phyloP scores from a whole-genome alignment of 2,113 vertebrate species.

The Hydrochoerus hydrochaeris region DNA sequence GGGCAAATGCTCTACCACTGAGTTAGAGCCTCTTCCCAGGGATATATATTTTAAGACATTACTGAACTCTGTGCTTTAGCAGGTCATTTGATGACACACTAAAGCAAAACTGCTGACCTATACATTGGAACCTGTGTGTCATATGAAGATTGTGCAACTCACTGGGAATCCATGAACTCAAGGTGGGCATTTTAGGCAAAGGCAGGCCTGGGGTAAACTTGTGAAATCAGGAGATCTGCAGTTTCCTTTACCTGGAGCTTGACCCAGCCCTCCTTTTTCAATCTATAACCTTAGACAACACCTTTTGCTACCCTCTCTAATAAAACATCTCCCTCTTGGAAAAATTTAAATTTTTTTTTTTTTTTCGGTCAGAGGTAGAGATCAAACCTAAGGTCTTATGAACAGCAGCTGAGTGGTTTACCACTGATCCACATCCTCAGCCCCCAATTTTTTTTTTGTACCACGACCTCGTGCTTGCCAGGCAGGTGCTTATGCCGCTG shows the following conservation, averaged over 20 bases:
- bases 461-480: too few relatives aligned
- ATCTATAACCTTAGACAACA: background rate
- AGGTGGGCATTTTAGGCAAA: background rate
- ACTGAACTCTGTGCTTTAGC: background rate
- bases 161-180: background rate
- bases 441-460: too few relatives aligned
- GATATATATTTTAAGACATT: background rate
- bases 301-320: background rate
- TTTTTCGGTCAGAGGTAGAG: background rate
- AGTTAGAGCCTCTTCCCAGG: background rate
- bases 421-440: background rate
- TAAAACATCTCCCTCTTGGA: background rate
- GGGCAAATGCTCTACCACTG: background rate
- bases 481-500: too few relatives aligned
- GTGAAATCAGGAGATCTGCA: background rate
- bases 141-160: background rate
- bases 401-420: background rate
- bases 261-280: fast-evolving
- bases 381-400: background rate
- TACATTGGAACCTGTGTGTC: fast-evolving
- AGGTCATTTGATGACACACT: too few relatives aligned
- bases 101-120: background rate
- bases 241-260: background rate
- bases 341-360: background rate
- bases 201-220: background rate